Evolutionary conservation across 2,888 invertebrate species (phyloP), one percentile per base, ranked within the genome.

Genomic region (Agrilus mali): DNA sequence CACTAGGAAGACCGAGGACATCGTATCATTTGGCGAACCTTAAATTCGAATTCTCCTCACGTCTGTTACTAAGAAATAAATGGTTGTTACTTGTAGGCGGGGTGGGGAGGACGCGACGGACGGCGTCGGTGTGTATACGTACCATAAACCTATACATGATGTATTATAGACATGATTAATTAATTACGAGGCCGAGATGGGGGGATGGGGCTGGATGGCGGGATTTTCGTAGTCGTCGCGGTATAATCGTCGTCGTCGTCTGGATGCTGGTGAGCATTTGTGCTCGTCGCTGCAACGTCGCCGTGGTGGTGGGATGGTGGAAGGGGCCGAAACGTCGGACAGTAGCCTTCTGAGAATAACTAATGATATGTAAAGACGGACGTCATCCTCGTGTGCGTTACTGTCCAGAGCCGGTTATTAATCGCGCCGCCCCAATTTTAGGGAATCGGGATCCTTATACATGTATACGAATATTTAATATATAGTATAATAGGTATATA

Each of bases 291-390:
- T 41, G 33, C 47, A 50, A 46, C 53, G 47, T 51, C 20, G 20
- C 20, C 20, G 20, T 20, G 20, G 20, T 51, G 52, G 50, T 53
- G 51, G 47, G 50, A 47, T 20, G 47, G 49, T 44, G 44, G 47
- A 43, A 41, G 50, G 47, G 49, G 46, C 50, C 47, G 49, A 50
- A 52, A 53, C 51, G 53, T 49, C 51, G 51, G 49, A 44, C 53
- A 54, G 53, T 54, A 52, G 55, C 56, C 53, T 51, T 56, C 56
- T 60, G 62, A 63, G 63, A 62, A 63, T 63, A 64, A 64, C 64
- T 64, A 64, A 64, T 64, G 64, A 64, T 64, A 62, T 61, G 64
- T 64, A 63, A 64, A 64, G 64, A 64, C 61, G 62, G 53, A 49
- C 53, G 51, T 53, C 53, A 53, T 55, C 54, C 52, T 52, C 50